Conservation (phyloP, 2,888 invertebrate genomes). For the Tholera decimalis region DNA sequence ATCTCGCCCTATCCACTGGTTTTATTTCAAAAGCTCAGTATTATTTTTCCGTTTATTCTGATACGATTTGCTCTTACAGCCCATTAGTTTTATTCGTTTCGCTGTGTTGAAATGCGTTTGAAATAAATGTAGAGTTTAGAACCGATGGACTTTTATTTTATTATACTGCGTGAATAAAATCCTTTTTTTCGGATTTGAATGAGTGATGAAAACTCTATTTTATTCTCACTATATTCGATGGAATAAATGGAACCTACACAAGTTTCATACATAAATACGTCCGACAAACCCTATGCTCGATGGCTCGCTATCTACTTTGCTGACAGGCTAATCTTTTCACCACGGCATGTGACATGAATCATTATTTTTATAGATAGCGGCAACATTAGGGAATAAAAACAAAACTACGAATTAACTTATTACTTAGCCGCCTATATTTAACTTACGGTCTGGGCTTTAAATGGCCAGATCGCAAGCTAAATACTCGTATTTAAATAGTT, state of each 20-base stretch:
- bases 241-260: neutral
- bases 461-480: neutral
- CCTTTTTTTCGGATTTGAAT: conserved; percentile 5
- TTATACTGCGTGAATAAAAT: neutral
- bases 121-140: conserved; percentile 28
- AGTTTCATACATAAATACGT: neutral
- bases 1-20: conserved; percentile 63
- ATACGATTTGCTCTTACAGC: conserved; percentile 52
- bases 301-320: conserved; percentile 2
- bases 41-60: conserved; percentile 56
- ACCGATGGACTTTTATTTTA: conserved; percentile 9
- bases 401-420: conserved; percentile 1
- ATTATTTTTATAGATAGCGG: conserved; percentile 3
- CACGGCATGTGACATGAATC: conserved; percentile 6
- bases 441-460: neutral
- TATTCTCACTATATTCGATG: neutral
- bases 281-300: neutral
- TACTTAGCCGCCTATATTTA: neutral
- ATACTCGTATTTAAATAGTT: too few relatives aligned
- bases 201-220: neutral
- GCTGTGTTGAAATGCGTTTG: conserved; percentile 24
- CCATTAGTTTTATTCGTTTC: conserved; percentile 47
- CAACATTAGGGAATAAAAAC: neutral
- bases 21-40: conserved; percentile 45
- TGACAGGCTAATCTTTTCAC: conserved; percentile 3